Base-by-base conservation (phyloP, 2,797 vertebrate genomes). In the Clarias laeviceps region DNA sequence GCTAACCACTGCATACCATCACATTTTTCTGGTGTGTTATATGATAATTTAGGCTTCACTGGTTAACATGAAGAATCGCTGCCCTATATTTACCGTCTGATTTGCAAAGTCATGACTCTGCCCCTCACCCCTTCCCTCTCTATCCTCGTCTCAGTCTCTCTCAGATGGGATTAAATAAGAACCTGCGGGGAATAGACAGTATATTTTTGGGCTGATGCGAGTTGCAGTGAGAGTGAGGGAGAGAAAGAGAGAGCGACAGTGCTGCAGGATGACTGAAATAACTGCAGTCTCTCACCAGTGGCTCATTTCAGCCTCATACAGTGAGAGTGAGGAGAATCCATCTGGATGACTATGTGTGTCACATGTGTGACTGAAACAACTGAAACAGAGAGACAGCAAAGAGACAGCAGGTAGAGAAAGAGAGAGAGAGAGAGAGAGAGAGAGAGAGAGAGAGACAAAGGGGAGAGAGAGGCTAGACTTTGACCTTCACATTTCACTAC, bases 121-220 rank as follows among this genome's bases (percentile, higher is more conserved):
- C 54, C 59, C 15, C 29, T 84, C 81, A 73, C 32, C 57, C 82
- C 56, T 56, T 54, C 59, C 80, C 68, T 83, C 56, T 85, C 73
- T 76, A 69, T 78, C 80, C 65, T 66, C 14, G 9, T 87, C 80
- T 85, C 66, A 54, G 2, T 64, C 69, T 79, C 17, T 78, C 77
- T 65, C 40, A 80, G 29, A 45, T 6, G 29, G 82, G 87, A 87
- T 88, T 87, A 83, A 83, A 85, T 78, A 37, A 50, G 82, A 70
- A 65, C 54, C 77, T 78, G 54, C 80, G 50, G 62, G 83, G 84
- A 93, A 91, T 88, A 90, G 87, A 90, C 91, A 89, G 88, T 92
- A 88, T 94, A 95, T 94, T 95, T 95, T 92, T 93, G 92, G 90
- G 90, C 82, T 89, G 88, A 91, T 93, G 92, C 92, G 91, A 86